Evolutionary conservation across 2,113 vertebrate species (phyloP), one percentile per base, ranked within the genome.

Genomic region (Raja brachyura): DNA sequence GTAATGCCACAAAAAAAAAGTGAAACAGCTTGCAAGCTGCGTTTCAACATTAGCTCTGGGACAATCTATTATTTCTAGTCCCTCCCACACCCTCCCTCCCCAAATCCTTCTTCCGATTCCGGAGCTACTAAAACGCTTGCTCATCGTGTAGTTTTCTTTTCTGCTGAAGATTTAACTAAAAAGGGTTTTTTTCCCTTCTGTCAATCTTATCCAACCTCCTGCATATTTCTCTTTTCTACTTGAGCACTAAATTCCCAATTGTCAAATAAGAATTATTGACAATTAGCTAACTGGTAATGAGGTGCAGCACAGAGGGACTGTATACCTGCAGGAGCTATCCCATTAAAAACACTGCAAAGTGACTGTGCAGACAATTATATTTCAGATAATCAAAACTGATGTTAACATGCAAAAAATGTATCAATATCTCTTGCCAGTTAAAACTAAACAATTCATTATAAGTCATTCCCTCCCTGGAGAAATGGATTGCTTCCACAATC

Each of bases 401-500:
- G 39, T 92, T 73, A 73, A 18, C 33, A 74, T 39, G 68, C 63
- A 73, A 92, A 92, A 48, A 74, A 20, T 28, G 73, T 54, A 74
- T 92, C 2, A 22, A 73, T 73, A 92, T 11, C 73, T 48, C 18
- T 20, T 70, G 88, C 66, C 88, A 48, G 39, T 70, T 92, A 92
- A 73, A 22, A 16, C 31, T 28, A 92, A 92, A 73, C 66, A 54
- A 92, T 92, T 92, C 73, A 92, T 92, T 73, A 92, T 39, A 73
- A 73, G 22, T 54, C 68, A 5, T 73, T 92, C 48, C 68, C 39
- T 92, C 86, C 86, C 86, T 68, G 28, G 66, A 16, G 90, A 48
- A 92, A 74, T 70, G 68, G 22, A 92, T 92, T 70, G 33, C 68
- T 28, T 92, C 90, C 68, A 73, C 90, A 92, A 73, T 92, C 90